Evolutionary conservation across 2,888 invertebrate genomes (phyloP), one percentile per base, ranked within the genome.

Genomic region (Pterostichus madidus): DNA sequence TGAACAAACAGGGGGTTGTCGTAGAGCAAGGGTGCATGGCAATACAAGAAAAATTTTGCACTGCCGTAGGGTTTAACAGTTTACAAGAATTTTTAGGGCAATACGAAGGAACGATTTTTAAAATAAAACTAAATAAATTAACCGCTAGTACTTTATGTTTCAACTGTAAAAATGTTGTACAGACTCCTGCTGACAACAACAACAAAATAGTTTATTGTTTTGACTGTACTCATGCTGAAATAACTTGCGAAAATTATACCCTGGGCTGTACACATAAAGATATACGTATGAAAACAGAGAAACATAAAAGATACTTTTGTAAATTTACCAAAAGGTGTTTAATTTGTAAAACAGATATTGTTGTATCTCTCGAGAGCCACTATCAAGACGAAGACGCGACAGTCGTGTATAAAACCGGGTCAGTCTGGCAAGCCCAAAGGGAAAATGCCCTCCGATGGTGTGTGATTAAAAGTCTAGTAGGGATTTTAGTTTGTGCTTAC

Each of bases 401-500:
- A 1, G 11, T 11, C 2, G 24, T 15, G 3, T 49, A 73, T n/a
- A 73, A 5, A 8, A 2, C 17, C 24, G 73, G 46, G 6, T 17
- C 24, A 2, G 17, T 17, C 5, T 73, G 17, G 46, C 49, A 17
- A 49, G 73, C 73, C 49, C 73, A 73, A 17, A 73, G 44, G 73
- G 49, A 73, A 73, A 49, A 49, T n/a, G 11, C 10, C 24, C 17
- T 73, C n/a, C 46, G 39, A 17, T 73, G 73, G 46, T 73, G 73
- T 10, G 73, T 73, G 17, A 44, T 73, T 15, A 17, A 73, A 73
- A 73, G 31, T 44, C n/a, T 24, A 1, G 15, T 73, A 13, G 73
- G 46, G 17, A 31, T 73, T 73, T 73, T 73, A 73, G n/a, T 73
- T 15, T 44, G 73, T 11, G 73, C 73, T 11, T 73, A 46, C 49